Evolutionary conservation across 2,113 vertebrate genomes (phyloP), one percentile per base, ranked within the genome.

Genomic region (Podocnemis expansa): DNA sequence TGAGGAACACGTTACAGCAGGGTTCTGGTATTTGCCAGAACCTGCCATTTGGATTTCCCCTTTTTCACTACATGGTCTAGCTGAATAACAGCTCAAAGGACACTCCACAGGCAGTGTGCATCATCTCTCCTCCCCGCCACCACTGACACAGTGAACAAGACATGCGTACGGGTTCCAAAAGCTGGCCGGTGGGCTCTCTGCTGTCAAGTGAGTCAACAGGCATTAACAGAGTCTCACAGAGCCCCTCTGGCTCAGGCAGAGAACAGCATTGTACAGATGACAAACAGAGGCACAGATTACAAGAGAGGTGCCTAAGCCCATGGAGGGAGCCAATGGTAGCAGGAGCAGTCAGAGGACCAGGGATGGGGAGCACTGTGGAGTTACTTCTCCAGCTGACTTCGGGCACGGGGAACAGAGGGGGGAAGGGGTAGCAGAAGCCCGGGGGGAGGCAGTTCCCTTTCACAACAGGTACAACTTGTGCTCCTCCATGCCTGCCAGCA

Each of bases 171-270:
- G n/a, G 49, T 21, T 34, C 43, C 0, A 0, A 82, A 12, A 38
- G 88, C 85, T 81, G 80, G 17, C 82, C 19, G n/a, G 63, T 21
- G 63, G 31, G n/a, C 34, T n/a, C 85, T 80, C 17, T 2, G 38
- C 51, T 83, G 34, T 34, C 54, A 78, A n/a, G 31, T 31, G 58
- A 88, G 49, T 41, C 55, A 88, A n/a, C 67, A 73, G 75, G 92
- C 24, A 22, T 60, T 25, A 29, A 51, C 0, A 0, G 82, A 25
- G 31, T 67, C 63, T 38, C 63, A n/a, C 60, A 38, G 14, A n/a
- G 38, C 38, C 24, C 38, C 12, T 13, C 41, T 75, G 73, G 73
- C 21, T 11, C 12, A 75, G 24, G 19, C 21, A 45, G 73, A 70
- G 67, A 6, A 43, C 22, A 43, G 41, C 41, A 45, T 24, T 75